phyloP scores from a whole-genome alignment of 1,140 invertebrate species.

The Drosophila insularis region DNA sequence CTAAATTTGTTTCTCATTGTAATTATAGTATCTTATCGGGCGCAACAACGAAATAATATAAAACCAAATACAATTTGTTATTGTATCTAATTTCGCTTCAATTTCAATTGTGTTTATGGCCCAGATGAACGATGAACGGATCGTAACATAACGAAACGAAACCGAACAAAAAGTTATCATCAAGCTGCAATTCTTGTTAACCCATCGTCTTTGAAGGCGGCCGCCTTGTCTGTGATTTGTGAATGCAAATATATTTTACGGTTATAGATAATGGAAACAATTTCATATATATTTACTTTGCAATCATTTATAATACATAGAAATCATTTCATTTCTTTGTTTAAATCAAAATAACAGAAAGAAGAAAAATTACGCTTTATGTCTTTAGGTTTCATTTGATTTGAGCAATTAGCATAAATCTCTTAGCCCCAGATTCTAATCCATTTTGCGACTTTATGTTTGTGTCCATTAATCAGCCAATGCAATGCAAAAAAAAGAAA shows the following conservation, averaged over 20 bases:
- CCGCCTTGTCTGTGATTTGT: constrained; percentile 49
- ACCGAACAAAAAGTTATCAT: constrained; percentile 12
- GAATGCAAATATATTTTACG: constrained; percentile 62
- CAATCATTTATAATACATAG: constrained; percentile 20
- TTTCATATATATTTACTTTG: constrained; percentile 24
- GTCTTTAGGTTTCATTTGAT: constrained; percentile 43
- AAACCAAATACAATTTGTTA: too few species aligned
- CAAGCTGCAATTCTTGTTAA: constrained; percentile 56
- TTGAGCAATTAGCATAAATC: constrained; percentile 42
- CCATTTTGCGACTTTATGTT: constrained; percentile 58
- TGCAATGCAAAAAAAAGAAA: constrained; percentile 6
- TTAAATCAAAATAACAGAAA: background rate
- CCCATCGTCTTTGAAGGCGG: constrained; percentile 56
- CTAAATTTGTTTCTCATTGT: constrained; percentile 39
- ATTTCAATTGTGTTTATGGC: constrained; percentile 58
- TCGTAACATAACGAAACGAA: background rate
- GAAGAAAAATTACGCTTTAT: background rate
- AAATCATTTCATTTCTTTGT: constrained; percentile 1
- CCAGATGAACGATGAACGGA: constrained; percentile 36
- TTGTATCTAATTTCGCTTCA: constrained; percentile 53
- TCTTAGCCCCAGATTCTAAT: constrained; percentile 61
- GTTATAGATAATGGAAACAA: constrained; percentile 22
- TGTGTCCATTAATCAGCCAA: constrained; percentile 69
- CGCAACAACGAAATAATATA: constrained; percentile 28
- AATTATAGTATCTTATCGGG: constrained; percentile 60